Evolutionary conservation across 1,140 invertebrate genomes (phyloP).

Genomic region (Neodiprion pinetum): DNA sequence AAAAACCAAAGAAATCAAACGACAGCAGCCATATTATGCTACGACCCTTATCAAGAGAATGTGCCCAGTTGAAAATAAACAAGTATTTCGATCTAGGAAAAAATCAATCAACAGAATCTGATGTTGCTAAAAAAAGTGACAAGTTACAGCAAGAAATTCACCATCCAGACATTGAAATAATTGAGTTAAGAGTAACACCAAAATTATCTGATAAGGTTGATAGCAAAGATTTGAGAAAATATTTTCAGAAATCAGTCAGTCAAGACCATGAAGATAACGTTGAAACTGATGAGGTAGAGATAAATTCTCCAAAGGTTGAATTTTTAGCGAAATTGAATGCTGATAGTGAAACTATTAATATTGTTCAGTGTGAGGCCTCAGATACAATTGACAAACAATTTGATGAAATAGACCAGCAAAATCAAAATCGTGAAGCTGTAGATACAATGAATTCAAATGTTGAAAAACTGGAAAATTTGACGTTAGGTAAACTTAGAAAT

Average conservation of each 20-base stretch:
- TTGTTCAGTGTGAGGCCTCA: constrained; percentile 3
- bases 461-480: background rate
- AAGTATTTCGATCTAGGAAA: constrained; percentile 47
- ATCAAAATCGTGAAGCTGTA: no score
- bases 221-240: constrained; percentile 51
- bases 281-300: background rate
- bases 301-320: background rate
- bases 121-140: constrained; percentile 19
- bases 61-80: constrained; percentile 48
- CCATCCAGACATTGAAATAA: background rate
- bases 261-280: background rate
- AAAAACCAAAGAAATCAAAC: constrained; percentile 47
- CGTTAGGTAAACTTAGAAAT: background rate
- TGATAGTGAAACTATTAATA: constrained; percentile 13
- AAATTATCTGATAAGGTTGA: constrained; percentile 50
- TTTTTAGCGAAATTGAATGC: background rate
- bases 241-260: constrained; percentile 37
- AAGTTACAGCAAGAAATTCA: background rate
- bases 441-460: no score
- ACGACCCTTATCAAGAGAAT: constrained; percentile 48
- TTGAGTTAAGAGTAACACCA: constrained; percentile 41
- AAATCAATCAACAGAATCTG: constrained; percentile 15
- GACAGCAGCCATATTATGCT: constrained; percentile 33
- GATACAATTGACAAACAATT: constrained; percentile 25
- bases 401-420: constrained; percentile 33